Evolutionary conservation across 2,888 invertebrate species (phyloP).

Genomic region (Homarus gammarus): DNA sequence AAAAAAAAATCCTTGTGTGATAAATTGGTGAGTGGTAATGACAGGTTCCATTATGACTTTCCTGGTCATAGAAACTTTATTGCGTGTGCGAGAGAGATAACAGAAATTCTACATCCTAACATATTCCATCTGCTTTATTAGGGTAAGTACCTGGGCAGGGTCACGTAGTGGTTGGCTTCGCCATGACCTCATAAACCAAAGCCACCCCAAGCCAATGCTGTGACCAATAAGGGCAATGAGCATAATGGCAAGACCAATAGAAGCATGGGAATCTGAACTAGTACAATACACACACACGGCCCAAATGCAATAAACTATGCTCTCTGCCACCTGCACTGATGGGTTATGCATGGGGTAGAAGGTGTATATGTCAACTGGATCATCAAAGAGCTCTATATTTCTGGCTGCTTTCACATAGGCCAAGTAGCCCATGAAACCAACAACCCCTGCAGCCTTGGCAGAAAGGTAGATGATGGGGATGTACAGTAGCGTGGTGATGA

Average conservation of each 20-base stretch:
- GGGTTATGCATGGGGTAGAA: neutral
- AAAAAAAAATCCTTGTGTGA: too few species aligned
- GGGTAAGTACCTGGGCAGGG: neutral
- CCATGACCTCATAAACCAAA: neutral
- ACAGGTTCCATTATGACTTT: too few species aligned
- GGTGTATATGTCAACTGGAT: neutral
- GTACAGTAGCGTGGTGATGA: neutral
- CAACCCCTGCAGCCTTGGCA: neutral
- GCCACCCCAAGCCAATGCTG: neutral
- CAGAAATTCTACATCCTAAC: neutral
- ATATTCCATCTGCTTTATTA: constrained; percentile 4
- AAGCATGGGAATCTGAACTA: neutral
- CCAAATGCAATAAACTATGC: neutral
- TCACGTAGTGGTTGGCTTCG: neutral
- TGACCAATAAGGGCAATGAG: neutral
- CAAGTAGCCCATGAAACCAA: neutral
- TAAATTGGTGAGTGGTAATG: too few species aligned
- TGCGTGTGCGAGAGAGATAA: neutral
- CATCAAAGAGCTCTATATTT: neutral
- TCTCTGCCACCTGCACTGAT: neutral
- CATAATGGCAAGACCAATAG: neutral
- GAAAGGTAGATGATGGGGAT: neutral
- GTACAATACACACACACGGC: neutral
- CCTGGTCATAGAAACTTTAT: too few species aligned
- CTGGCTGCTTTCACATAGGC: neutral